These are phyloP conservation scores for Pomatostomus ruficeps DNA, from an alignment of 2,113 vertebrate species.

Conservation along the genomic window DNA sequence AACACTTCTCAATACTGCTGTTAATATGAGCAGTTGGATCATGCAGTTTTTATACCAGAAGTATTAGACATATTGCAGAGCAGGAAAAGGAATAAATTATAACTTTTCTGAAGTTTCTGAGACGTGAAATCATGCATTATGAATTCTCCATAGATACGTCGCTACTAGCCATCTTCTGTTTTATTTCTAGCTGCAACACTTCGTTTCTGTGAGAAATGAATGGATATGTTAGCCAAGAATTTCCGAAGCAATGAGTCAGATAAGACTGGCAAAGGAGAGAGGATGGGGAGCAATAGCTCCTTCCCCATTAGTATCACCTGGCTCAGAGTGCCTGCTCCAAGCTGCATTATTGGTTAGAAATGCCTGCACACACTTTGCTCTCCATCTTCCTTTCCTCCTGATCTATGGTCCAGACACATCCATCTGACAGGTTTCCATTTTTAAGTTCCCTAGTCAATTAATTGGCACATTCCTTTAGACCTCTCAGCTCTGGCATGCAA, in stretches of 20 bases:
- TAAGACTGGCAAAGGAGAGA: not conserved
- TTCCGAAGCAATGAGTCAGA: slow-evolving; percentile 47
- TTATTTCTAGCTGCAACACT: slow-evolving; percentile 40
- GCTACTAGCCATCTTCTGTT: not conserved
- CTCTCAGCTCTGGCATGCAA: not conserved
- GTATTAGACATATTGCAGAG: not conserved
- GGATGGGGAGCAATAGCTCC: not conserved
- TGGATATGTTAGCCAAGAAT: slow-evolving; percentile 34
- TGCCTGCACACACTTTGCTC: not conserved
- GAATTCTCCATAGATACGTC: slow-evolving; percentile 6
- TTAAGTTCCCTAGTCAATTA: slow-evolving; percentile 18
- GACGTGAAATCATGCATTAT: not conserved
- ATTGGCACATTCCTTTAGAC: slow-evolving; percentile 6
- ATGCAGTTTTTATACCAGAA: not conserved
- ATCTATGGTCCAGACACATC: not conserved
- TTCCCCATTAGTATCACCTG: slow-evolving; percentile 14
- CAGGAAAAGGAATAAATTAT: not conserved
- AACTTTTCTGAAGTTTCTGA: slow-evolving; percentile 31
- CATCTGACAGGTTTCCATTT: slow-evolving; percentile 15
- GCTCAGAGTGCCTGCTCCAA: not conserved
- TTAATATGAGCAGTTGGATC: not conserved
- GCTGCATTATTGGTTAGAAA: not conserved
- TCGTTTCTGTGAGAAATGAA: slow-evolving; percentile 27
- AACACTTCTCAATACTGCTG: not conserved
- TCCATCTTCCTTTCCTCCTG: not conserved